phyloP scores from a whole-genome alignment of 1,140 invertebrate species.

The Phymastichus coffea region DNA sequence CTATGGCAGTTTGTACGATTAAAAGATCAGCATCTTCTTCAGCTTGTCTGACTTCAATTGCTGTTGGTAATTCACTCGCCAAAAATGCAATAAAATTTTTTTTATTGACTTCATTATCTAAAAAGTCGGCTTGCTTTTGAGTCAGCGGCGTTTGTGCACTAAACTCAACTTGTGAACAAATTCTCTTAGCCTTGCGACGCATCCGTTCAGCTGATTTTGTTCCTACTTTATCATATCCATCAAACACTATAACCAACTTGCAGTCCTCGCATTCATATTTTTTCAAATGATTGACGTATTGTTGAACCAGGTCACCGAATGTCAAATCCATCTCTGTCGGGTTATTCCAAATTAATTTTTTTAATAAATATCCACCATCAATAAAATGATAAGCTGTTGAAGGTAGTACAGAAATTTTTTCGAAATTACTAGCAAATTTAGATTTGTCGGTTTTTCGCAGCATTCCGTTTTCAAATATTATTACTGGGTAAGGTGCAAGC shows the following conservation, averaged over 20 bases:
- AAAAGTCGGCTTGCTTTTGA: neutral
- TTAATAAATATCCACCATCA: neutral
- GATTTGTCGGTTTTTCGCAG: neutral
- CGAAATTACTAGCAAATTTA: neutral
- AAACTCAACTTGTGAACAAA: neutral
- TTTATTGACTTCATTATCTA: neutral
- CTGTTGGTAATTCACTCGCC: neutral
- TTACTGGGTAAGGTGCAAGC: neutral
- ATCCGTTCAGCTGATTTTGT: neutral
- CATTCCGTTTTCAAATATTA: neutral
- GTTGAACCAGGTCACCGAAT: no score
- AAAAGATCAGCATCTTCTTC: neutral
- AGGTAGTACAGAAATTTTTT: neutral
- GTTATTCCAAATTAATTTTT: neutral
- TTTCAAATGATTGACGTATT: no score
- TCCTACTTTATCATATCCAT: no score
- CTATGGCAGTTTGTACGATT: neutral
- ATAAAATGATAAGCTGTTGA: no score
- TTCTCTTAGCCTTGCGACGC: neutral
- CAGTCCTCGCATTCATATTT: no score
- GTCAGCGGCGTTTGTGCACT: neutral
- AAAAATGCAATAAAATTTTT: neutral
- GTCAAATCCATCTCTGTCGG: no score
- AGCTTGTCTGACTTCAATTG: neutral
- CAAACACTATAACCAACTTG: no score